Percentiles rank a stretch among this genome's conserved stretches.
phyloP scores from a whole-genome alignment of 1,140 invertebrate genomes.

The Drosophila pectinifera region DNA sequence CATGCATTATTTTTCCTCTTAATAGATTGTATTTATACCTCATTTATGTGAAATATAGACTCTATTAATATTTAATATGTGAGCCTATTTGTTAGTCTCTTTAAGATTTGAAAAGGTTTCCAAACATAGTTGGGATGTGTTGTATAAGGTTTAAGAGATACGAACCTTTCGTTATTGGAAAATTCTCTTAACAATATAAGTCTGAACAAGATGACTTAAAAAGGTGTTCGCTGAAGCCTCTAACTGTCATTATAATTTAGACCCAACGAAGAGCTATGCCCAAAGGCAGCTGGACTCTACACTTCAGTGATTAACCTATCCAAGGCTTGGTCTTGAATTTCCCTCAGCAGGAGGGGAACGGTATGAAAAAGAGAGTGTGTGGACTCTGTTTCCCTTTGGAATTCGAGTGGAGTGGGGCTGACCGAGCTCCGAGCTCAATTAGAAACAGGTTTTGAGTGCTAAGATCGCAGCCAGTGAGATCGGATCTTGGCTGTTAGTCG shows the following conservation, averaged over 20 bases:
- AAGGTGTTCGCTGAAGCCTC: neutral
- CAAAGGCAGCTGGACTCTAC: neutral
- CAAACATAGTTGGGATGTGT: neutral
- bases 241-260: neutral
- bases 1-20: neutral
- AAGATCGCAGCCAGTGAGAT: constrained; percentile 5
- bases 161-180: too few relatives aligned
- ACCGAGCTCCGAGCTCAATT: constrained; percentile 21
- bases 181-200: neutral
- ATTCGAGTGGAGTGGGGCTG: constrained; percentile 28
- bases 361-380: constrained; percentile 16
- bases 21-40: neutral
- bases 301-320: constrained; percentile 1
- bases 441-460: constrained; percentile 45
- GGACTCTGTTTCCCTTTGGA: constrained; percentile 26
- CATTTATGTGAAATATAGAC: neutral
- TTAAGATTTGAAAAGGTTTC: neutral
- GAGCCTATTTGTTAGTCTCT: too few relatives aligned
- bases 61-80: too few relatives aligned
- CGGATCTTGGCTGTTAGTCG: constrained; percentile 22
- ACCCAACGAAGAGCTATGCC: neutral
- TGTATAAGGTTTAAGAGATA: neutral
- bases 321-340: constrained; percentile 24
- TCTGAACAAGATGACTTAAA: neutral
- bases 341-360: constrained; percentile 7